Conservation (phyloP, 2,888 invertebrate species). For the Gymnoscelis rufifasciata region DNA sequence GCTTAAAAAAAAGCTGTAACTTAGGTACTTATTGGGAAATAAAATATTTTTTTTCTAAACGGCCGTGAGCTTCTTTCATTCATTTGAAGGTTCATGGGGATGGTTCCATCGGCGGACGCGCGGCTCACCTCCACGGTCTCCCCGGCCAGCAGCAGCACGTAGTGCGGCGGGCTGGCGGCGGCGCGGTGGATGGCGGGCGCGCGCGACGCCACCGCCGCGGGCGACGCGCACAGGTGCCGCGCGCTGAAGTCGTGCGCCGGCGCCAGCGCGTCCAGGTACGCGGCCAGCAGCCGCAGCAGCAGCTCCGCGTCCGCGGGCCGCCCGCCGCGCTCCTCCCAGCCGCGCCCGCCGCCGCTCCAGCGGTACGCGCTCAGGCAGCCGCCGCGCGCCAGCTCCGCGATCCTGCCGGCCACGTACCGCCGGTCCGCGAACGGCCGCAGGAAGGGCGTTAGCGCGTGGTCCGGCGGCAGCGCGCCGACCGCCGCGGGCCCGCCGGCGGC, state of each 20-base stretch:
- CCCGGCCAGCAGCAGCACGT: slow-evolving; percentile 81
- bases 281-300: slow-evolving; percentile 89
- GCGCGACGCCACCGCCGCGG: slow-evolving; percentile 76
- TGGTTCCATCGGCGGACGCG: too few species aligned
- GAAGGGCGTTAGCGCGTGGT: slow-evolving; percentile 85
- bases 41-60: too few species aligned
- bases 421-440: slow-evolving; percentile 90
- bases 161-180: slow-evolving; percentile 84
- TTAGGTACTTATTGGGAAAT: too few species aligned
- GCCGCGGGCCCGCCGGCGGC: slow-evolving; percentile 80
- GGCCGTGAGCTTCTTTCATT: too few species aligned
- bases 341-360: slow-evolving; percentile 91
- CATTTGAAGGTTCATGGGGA: too few species aligned
- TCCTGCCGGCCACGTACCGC: slow-evolving; percentile 89
- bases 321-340: slow-evolving; percentile 84
- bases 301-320: slow-evolving; percentile 93
- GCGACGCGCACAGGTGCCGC: slow-evolving; percentile 25
- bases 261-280: slow-evolving; percentile 87
- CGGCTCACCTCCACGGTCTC: slow-evolving; percentile 25
- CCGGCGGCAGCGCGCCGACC: slow-evolving; percentile 30
- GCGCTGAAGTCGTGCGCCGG: slow-evolving; percentile 62
- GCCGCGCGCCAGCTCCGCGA: slow-evolving; percentile 87
- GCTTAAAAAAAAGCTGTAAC: too few species aligned
- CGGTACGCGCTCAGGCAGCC: slow-evolving; percentile 93
- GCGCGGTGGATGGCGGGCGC: slow-evolving; percentile 80